Base-by-base conservation (phyloP, 2,797 vertebrate genomes). In the Lagodon rhomboides region DNA sequence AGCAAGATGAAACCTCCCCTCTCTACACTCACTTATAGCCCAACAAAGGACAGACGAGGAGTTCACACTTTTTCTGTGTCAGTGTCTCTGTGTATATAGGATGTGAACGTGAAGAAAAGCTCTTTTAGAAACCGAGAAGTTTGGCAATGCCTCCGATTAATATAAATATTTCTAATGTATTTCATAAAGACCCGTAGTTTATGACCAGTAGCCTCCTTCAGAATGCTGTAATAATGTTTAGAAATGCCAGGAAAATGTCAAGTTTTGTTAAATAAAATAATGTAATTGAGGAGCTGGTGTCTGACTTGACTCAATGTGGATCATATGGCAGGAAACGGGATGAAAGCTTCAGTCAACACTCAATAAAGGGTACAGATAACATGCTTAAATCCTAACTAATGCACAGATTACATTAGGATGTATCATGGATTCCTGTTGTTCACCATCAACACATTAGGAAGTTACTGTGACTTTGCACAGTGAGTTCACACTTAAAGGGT, bases 151-250 rank as follows among this genome's bases (percentile, higher is more conserved):
- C 77, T 88, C 63, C 83, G 73, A 91, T 90, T 93, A 93, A 94
- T 93, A 93, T 93, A 94, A 93, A 93, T 91, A 92, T 92, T 89
- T 92, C 76, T 91, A 91, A 88, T 86, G 75, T 89, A 86, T 92
- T 85, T 79, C 68, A 75, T 80, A 80, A 80, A 85, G 69, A 60
- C 68, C 68, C 76, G 82, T 94, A 93, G 93, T 81, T 82, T 90
- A 75, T 72, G 80, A 71, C 63, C 56, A 20, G 25, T 92, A 93
- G 89, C 72, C 58, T 84, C 69, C n/a, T 75, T 66, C 60, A 79
- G 82, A 74, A 71, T n/a, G 85, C 84, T 86, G 85, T 91, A 72
- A 85, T 81, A 38, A 73, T 85, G 84, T 89, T 23, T 90, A 93
- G 90, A 87, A 75, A 79, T 85, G 46, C 17, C 74, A 68, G 75